phyloP scores from a whole-genome alignment of 2,888 invertebrate species.

The Lingula anatina region DNA sequence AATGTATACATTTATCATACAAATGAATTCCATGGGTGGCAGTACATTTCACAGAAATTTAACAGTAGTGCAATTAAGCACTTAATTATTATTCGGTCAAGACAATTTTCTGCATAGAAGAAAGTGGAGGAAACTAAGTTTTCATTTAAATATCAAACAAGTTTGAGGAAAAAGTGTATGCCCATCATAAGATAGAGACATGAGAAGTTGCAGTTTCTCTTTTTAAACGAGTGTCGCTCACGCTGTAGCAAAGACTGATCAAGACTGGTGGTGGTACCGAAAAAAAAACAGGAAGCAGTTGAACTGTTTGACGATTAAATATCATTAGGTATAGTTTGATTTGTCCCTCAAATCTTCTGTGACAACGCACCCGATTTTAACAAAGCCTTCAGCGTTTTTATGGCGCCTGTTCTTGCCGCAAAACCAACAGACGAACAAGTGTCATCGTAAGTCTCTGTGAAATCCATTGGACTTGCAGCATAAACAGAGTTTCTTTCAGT shows the following conservation, averaged over 20 bases:
- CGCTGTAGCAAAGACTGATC: neutral
- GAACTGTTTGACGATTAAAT: neutral
- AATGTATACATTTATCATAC: too few relatives aligned
- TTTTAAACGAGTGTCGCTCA: neutral
- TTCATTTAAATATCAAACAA: too few relatives aligned
- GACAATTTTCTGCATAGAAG: too few relatives aligned
- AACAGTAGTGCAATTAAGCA: too few relatives aligned
- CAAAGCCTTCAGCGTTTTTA: conserved; percentile 21
- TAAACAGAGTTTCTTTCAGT: too few relatives aligned
- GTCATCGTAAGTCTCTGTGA: conserved; percentile 26
- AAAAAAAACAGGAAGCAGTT: neutral
- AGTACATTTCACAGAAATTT: too few relatives aligned
- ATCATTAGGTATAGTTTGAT: neutral
- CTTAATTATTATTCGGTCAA: too few relatives aligned
- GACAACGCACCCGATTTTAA: conserved; percentile 18
- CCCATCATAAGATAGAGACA: too few relatives aligned
- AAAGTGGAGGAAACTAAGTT: too few relatives aligned
- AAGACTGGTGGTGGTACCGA: neutral
- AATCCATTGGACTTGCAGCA: too few relatives aligned
- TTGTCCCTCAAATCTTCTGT: neutral
- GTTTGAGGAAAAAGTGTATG: too few relatives aligned
- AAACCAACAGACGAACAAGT: conserved; percentile 27
- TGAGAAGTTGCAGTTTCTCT: neutral
- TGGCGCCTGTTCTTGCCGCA: conserved; percentile 25
- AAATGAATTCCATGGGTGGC: too few relatives aligned